Conservation (phyloP, 2,113 vertebrate species). For the Microtus montanus region DNA sequence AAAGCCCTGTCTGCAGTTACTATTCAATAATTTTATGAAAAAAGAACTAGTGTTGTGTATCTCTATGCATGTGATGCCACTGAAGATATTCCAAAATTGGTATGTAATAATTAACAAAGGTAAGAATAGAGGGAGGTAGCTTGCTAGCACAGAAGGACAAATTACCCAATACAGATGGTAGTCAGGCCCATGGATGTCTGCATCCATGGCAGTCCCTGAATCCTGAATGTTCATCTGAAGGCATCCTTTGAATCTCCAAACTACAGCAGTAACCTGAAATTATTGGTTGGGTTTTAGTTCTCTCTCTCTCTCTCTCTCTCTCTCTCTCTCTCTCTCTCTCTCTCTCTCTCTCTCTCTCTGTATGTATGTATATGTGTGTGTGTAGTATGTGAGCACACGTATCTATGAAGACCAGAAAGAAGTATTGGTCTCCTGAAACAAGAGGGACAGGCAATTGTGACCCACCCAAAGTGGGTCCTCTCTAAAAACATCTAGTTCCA, state of each 20-base stretch:
- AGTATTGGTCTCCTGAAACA: not conserved
- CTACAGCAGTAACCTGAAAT: not conserved
- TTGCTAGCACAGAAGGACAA: not conserved
- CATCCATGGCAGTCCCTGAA: not conserved
- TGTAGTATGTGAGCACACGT: not conserved
- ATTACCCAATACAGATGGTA: not conserved
- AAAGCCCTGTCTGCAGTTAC: not conserved
- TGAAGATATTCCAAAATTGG: not conserved
- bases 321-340: too few species aligned
- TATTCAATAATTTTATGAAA: not conserved
- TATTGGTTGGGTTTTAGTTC: not conserved
- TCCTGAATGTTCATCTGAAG: not conserved
- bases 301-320: not conserved
- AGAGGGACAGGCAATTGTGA: not conserved
- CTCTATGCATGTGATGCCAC: not conserved
- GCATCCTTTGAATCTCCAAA: not conserved
- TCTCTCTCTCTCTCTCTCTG: too few species aligned
- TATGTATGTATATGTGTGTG: not conserved
- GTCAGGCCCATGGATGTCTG: too few species aligned
- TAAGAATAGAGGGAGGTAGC: not conserved
- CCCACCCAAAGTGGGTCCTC: not conserved
- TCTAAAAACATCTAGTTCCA: not conserved
- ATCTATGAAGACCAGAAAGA: not conserved
- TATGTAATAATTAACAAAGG: not conserved
- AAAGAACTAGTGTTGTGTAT: not conserved